phyloP scores from a whole-genome alignment of 2,888 invertebrate genomes.

The Cheilosia scutellata region DNA sequence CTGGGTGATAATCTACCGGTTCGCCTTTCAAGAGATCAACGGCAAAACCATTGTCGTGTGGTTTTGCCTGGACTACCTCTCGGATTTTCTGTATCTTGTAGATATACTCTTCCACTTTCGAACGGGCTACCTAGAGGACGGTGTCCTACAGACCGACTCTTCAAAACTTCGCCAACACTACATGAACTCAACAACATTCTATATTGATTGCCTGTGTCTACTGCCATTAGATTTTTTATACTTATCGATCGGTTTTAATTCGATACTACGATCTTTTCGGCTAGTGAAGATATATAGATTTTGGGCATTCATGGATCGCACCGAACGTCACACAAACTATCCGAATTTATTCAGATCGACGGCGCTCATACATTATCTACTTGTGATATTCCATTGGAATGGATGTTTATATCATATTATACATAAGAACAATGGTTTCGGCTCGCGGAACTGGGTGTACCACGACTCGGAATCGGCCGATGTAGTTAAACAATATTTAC shows the following conservation, averaged over 20 bases:
- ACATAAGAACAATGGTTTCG: constrained; percentile 97
- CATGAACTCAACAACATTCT: constrained; percentile 98
- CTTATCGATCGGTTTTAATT: constrained; percentile 98
- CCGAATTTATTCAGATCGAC: constrained; percentile 97
- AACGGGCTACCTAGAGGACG: constrained; percentile 98
- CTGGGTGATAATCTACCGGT: constrained; percentile 99
- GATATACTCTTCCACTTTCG: constrained; percentile 99
- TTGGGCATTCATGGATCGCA: constrained; percentile 99
- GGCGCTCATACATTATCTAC: constrained; percentile 96
- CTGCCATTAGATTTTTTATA: constrained; percentile 99
- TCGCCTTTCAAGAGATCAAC: constrained; percentile 99
- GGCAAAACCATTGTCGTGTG: constrained; percentile 96
- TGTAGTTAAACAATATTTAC: constrained; percentile 97
- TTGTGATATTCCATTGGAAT: constrained; percentile 99
- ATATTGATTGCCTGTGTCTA: constrained; percentile 99
- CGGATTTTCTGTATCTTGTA: constrained; percentile 97
- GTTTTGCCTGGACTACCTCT: constrained; percentile 98
- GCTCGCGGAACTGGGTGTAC: constrained; percentile 96
- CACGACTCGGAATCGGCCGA: constrained; percentile 93
- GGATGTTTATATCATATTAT: constrained; percentile 99
- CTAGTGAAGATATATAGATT: constrained; percentile 99
- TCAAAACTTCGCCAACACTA: constrained; percentile 97
- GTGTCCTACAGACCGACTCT: constrained; percentile 98
- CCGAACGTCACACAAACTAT: constrained; percentile 99
- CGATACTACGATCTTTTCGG: constrained; percentile 97